Base-by-base conservation (phyloP, 2,888 invertebrate species). In the Caradrina clavipalpis region DNA sequence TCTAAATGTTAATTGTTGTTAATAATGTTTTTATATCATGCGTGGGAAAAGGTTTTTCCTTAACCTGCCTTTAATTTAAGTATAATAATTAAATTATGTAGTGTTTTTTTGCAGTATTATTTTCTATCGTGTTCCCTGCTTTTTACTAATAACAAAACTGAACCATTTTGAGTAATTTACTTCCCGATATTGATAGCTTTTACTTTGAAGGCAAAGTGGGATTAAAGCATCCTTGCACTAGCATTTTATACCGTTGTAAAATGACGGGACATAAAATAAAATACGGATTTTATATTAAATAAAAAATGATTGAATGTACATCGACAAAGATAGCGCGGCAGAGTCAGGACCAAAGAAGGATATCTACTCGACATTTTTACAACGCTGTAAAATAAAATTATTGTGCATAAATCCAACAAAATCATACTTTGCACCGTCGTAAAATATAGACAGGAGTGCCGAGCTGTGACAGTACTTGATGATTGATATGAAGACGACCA, bases 381-480 rank as follows among this genome's bases (percentile, higher is more conserved):
- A 63, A 54, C 67, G 63, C 53, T 64, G 51, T 83, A 82, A 83
- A 83, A 74, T 61, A 58, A 77, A 77, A 66, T 60, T 51, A 67
- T 71, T 51, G 31, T 70, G 51, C 66, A 77, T 79, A 78, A 69
- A 80, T 61, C 69, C 21, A 53, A 76, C 55, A 72, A 72, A 73
- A 69, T 81, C 71, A 78, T 81, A 68, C 57, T 59, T 13, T 47
- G 55, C 26, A 55, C 69, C 50, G 50, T 74, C 76, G 68, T 81
- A 79, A 81, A 78, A 66, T 69, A 67, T 51, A 54, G 73, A 57
- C 56, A 39, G 51, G 19, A 54, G 26, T 10, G 17, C 17, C 13
- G 17, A 54, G 13, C 26, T 39, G 22, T 21, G 39, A 7, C 22
- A 17, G 31, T 45, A 26, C 50, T 64, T 22, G 26, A 63, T 60